Percentiles rank a stretch among this genome's conserved stretches.
These are phyloP conservation scores for Dicroscelio sp. DNA, from an alignment of 2,888 invertebrate genomes.

Conservation along the genomic window DNA sequence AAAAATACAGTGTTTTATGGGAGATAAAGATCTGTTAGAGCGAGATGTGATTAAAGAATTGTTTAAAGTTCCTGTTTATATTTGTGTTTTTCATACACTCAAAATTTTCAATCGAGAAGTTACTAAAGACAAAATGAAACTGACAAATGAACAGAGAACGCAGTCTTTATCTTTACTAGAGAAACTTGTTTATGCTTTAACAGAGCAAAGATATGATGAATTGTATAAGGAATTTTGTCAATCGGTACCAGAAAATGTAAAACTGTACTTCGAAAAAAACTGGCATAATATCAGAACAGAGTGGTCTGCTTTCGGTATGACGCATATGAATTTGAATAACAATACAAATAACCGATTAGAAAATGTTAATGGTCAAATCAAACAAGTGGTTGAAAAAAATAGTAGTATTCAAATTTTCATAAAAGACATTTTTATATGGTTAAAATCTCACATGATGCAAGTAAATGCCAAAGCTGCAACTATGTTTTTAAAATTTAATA, in stretches of 20 bases:
- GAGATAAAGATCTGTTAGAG: constrained; percentile 68
- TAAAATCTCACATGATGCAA: background rate
- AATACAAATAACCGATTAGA: constrained; percentile 42
- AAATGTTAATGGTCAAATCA: constrained; percentile 30
- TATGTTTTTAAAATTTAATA: background rate
- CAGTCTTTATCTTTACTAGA: constrained; percentile 10
- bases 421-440: background rate
- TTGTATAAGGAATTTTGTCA: constrained; percentile 28
- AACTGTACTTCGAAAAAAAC: constrained; percentile 46
- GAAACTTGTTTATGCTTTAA: constrained; percentile 17
- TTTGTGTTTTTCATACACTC: constrained; percentile 15
- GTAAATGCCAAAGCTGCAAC: background rate
- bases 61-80: constrained; percentile 1
- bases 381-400: constrained; percentile 23
- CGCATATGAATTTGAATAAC: constrained; percentile 19
- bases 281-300: constrained; percentile 31
- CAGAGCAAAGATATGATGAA: constrained; percentile 21
- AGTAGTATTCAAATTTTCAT: background rate
- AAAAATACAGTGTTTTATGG: constrained; percentile 69
- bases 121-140: constrained; percentile 25
- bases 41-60: constrained; percentile 6
- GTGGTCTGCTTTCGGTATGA: constrained; percentile 40
- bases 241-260: constrained; percentile 5
- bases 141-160: constrained; percentile 19
- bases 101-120: constrained; percentile 43